These are phyloP conservation scores for Ptiloglossa arizonensis DNA, from an alignment of 1,140 invertebrate genomes.

Conservation along the genomic window DNA sequence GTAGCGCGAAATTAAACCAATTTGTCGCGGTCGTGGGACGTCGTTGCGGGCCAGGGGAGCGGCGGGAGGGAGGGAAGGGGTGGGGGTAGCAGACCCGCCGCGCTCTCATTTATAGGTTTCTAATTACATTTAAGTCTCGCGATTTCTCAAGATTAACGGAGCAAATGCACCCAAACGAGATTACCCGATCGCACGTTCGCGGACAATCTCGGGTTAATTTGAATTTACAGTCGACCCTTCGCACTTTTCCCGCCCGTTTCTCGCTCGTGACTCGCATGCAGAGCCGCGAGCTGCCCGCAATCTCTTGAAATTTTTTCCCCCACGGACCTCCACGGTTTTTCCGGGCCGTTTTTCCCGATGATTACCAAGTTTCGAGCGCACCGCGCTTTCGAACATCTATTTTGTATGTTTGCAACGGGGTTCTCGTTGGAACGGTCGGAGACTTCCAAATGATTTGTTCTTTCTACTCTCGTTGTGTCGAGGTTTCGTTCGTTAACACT, in stretches of 20 bases:
- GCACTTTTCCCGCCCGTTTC: constrained; percentile 41
- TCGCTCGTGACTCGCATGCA: constrained; percentile 18
- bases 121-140: constrained; percentile 65
- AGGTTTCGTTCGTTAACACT: no score
- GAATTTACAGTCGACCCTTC: constrained; percentile 54
- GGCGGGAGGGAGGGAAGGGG: no score
- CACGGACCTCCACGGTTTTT: background rate
- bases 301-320: background rate
- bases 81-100: no score
- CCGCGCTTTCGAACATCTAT: no score
- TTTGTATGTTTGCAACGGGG: no score
- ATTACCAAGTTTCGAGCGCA: background rate
- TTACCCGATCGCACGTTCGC: constrained; percentile 56
- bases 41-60: constrained; percentile 8
- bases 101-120: constrained; percentile 66
- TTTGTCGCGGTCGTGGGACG: constrained; percentile 42
- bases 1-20: constrained; percentile 62
- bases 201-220: constrained; percentile 61
- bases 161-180: constrained; percentile 51
- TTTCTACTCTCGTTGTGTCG: no score
- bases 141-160: constrained; percentile 63
- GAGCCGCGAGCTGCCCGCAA: background rate
- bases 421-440: no score
- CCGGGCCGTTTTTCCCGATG: background rate
- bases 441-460: no score